Conservation (phyloP, 2,113 vertebrate species). For the Ceyx melanurus region DNA sequence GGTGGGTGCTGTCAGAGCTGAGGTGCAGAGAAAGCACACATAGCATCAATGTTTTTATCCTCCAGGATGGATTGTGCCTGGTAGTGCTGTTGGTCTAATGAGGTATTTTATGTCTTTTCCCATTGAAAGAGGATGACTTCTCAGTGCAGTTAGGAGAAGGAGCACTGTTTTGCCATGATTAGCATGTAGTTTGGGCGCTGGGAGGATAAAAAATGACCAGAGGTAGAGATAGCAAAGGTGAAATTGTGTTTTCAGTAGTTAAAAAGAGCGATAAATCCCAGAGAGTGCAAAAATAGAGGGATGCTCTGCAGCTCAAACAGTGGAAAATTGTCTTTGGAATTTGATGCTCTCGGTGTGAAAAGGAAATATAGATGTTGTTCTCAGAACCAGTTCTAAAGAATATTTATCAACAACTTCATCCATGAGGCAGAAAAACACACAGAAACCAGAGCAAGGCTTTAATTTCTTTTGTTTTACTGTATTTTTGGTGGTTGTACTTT, state of each 20-base stretch:
- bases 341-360: constrained; percentile 10
- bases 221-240: constrained; percentile 9
- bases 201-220: not conserved
- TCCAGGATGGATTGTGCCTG: constrained; percentile 16
- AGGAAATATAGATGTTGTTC: constrained; percentile 34
- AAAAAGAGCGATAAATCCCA: not conserved
- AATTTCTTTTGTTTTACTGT: constrained; percentile 22
- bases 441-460: not conserved
- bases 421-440: not conserved
- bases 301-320: constrained; percentile 30
- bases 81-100: constrained; percentile 38
- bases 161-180: constrained; percentile 7
- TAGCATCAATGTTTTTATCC: not conserved
- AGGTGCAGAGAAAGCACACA: not conserved
- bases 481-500: not conserved
- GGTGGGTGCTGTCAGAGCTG: no score
- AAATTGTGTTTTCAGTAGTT: constrained; percentile 31
- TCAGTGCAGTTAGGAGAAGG: not conserved
- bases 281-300: not conserved
- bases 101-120: constrained; percentile 36
- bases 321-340: constrained; percentile 40
- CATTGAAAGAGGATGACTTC: constrained; percentile 9
- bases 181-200: not conserved
- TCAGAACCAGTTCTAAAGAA: not conserved
- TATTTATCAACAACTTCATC: constrained; percentile 57